Percentiles rank a stretch among this genome's conserved stretches.
Conservation (phyloP, 2,888 invertebrate species). For the Torymus aiolomorphi region DNA sequence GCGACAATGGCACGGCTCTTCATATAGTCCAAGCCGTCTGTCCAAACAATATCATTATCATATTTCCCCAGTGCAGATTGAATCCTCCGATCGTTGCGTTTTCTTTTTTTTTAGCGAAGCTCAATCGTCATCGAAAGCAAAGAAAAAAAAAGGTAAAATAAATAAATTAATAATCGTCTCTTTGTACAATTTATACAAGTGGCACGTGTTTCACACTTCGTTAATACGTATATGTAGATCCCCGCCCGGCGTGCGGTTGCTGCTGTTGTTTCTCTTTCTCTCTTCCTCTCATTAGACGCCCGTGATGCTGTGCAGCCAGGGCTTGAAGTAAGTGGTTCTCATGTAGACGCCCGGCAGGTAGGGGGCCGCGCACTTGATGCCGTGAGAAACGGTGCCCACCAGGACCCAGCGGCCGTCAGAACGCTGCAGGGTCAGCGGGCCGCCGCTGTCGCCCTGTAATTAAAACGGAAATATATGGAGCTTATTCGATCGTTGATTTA, state of each 20-base stretch:
- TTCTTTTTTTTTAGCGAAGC: no score
- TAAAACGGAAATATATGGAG: no score
- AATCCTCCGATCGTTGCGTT: no score
- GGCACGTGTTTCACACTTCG: slow-evolving; percentile 62
- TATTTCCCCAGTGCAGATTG: no score
- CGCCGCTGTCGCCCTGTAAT: slow-evolving; percentile 92
- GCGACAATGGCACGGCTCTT: no score
- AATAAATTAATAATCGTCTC: slow-evolving; percentile 67
- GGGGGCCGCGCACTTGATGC: slow-evolving; percentile 95
- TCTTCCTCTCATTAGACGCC: slow-evolving; percentile 77
- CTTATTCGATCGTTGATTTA: no score
- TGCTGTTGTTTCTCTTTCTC: not conserved
- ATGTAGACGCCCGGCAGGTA: slow-evolving; percentile 95
- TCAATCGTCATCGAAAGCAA: no score
- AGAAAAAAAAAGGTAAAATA: slow-evolving; percentile 19
- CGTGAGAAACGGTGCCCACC: slow-evolving; percentile 94
- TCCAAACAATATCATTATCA: no score
- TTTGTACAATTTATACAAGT: slow-evolving; percentile 74
- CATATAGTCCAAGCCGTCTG: no score
- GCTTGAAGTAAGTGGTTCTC: slow-evolving; percentile 93
- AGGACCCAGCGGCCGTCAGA: slow-evolving; percentile 91
- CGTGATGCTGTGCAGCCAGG: slow-evolving; percentile 92
- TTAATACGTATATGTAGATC: not conserved
- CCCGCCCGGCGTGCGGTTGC: not conserved
- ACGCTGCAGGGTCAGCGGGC: slow-evolving; percentile 89